These are phyloP conservation scores for Bellardia pandia DNA, from an alignment of 2,888 invertebrate species.

Conservation along the genomic window DNA sequence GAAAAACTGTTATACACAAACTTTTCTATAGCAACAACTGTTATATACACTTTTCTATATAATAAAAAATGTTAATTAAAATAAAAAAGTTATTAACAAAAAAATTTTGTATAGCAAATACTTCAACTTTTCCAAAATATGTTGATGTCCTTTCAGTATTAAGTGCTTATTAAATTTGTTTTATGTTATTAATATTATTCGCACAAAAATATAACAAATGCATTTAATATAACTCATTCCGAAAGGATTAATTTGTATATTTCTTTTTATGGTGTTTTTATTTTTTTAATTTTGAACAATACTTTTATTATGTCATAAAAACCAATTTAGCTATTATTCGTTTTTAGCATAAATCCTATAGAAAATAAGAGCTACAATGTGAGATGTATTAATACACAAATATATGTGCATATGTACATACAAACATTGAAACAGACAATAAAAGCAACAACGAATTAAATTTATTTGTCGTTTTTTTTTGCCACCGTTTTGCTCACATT, in stretches of 20 bases:
- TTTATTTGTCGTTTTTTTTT: slow-evolving; percentile 29
- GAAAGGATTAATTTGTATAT: neutral
- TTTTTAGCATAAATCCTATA: slow-evolving; percentile 26
- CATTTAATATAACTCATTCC: neutral
- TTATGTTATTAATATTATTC: too few relatives aligned
- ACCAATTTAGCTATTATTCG: slow-evolving; percentile 41
- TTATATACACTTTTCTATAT: too few relatives aligned
- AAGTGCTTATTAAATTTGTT: too few relatives aligned
- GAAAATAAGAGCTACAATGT: neutral
- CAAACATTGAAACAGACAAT: neutral
- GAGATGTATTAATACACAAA: neutral
- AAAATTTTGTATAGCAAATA: too few relatives aligned
- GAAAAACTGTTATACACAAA: too few relatives aligned
- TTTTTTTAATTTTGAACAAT: slow-evolving; percentile 18
- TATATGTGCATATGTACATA: neutral
- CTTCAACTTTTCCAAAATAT: too few relatives aligned
- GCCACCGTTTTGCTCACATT: slow-evolving; percentile 1
- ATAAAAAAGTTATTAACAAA: too few relatives aligned
- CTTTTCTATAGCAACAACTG: too few relatives aligned
- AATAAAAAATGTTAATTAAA: too few relatives aligned
- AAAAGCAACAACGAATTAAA: slow-evolving; percentile 24
- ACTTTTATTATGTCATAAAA: slow-evolving; percentile 36
- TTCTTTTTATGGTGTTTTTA: neutral
- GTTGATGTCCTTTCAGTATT: too few relatives aligned
- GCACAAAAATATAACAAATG: neutral